Evolutionary conservation across 2,888 invertebrate genomes (phyloP).

Genomic region (Archaeoteleia sp.): DNA sequence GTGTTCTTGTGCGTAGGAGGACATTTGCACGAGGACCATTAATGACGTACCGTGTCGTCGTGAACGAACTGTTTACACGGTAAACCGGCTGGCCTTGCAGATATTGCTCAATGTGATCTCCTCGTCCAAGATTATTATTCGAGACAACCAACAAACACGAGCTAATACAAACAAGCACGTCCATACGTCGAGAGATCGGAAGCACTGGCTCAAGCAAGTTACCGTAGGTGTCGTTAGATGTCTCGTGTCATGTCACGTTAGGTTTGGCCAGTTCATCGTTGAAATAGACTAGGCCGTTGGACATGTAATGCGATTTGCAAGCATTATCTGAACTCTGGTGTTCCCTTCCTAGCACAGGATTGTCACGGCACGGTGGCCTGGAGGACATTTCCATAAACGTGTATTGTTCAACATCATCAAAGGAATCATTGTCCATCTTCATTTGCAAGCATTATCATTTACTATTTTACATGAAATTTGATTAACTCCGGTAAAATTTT

Average conservation of each 20-base stretch:
- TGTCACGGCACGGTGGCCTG: constrained; percentile 52
- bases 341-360: constrained; percentile 31
- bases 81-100: constrained; percentile 61
- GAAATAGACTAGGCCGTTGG: constrained; percentile 50
- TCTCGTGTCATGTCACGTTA: constrained; percentile 43
- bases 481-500: no score
- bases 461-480: no score
- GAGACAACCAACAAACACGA: constrained; percentile 49
- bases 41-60: constrained; percentile 69
- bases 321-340: constrained; percentile 69
- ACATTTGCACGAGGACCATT: constrained; percentile 64
- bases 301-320: constrained; percentile 73
- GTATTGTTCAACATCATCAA: constrained; percentile 54
- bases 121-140: constrained; percentile 58
- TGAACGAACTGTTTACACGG: constrained; percentile 68
- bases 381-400: constrained; percentile 70
- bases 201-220: constrained; percentile 41
- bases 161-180: constrained; percentile 45
- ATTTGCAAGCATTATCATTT: constrained; percentile 30
- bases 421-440: constrained; percentile 63
- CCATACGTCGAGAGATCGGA: constrained; percentile 40
- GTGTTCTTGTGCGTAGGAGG: constrained; percentile 44
- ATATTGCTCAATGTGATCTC: constrained; percentile 49
- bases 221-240: constrained; percentile 43
- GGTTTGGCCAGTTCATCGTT: constrained; percentile 42